Evolutionary conservation across 1,140 invertebrate genomes (phyloP), one percentile per base, ranked within the genome.

Genomic region (Drosophila bocki): DNA sequence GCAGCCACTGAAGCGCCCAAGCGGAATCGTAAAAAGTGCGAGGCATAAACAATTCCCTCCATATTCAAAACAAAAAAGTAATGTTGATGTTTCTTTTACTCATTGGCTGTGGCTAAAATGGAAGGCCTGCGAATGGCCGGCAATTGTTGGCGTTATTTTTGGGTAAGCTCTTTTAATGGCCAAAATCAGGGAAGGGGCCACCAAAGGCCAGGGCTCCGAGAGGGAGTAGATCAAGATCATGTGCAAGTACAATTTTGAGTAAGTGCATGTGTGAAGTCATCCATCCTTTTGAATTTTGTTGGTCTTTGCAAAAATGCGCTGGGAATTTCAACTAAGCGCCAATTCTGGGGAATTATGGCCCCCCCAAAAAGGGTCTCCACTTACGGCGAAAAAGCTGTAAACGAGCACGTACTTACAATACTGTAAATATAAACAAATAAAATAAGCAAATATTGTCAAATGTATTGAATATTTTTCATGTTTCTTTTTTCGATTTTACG

Each of bases 131-230:
- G 33, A 39, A 51, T 87, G 61, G 45, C 53, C 48, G 62, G 62
- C 75, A 65, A 77, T 87, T 72, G 57, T 51, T 39, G 42, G 47
- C 44, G 70, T 75, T 83, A 72, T 83, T 79, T 78, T 59, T 53
- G 57, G 75, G 75, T 37, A 33, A 41, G 67, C 53, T 48, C 82
- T 81, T 79, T 68, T 54, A 54, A 87, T 79, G 80, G 59, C 54
- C 39, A 70, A 67, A 65, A 75, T 41, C 26, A n/a, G 19, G n/a
- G 64, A 17, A 32, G 39, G 32, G 33, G 17, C 11, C 7, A 1
- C 39, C 59, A 76, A 83, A 79, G 82, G 82, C 83, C 82, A 87
- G 75, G 82, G 79, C 72, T 82, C 50, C 68, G 58, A 68, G 58
- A 44, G 60, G 60, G 39, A 74, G 60, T 83, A 70, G 67, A 77